These are phyloP conservation scores for Catalaphyllia jardinei DNA, from an alignment of 64 coral and sea anemone species.

Conservation along the genomic window DNA sequence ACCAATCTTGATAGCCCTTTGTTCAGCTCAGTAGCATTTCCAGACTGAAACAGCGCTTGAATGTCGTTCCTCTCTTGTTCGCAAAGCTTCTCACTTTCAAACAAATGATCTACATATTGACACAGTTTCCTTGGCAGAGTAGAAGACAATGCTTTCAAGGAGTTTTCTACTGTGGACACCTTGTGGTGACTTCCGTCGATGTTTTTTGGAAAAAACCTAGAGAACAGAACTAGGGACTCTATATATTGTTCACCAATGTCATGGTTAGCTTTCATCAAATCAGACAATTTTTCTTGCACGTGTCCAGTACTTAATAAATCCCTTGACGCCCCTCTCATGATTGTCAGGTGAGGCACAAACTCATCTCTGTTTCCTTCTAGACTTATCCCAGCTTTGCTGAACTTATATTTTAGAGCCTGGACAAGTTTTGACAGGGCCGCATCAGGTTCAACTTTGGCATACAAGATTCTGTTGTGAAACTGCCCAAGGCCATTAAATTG, in stretches of 20 bases:
- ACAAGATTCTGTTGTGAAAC: constrained; percentile 65
- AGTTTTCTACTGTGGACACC: constrained; percentile 61
- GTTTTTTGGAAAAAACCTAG: constrained; percentile 66
- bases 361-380: constrained; percentile 67
- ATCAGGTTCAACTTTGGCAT: constrained; percentile 53
- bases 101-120: constrained; percentile 47
- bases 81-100: constrained; percentile 14
- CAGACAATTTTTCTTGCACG: constrained; percentile 30
- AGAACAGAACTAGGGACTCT: constrained; percentile 47
- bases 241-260: constrained; percentile 68
- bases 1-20: constrained; percentile 30
- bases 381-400: constrained; percentile 60
- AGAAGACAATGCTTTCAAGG: constrained; percentile 65
- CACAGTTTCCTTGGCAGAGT: constrained; percentile 47
- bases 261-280: constrained; percentile 28
- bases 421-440: constrained; percentile 52
- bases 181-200: constrained; percentile 48
- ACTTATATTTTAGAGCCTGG: constrained; percentile 58
- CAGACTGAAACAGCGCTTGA: constrained; percentile 22
- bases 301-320: neutral
- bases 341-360: constrained; percentile 78
- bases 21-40: constrained; percentile 30
- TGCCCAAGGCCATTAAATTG: constrained; percentile 50
- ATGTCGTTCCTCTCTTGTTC: constrained; percentile 38
- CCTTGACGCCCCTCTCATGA: constrained; percentile 31